Conservation (phyloP, 1,140 invertebrate species). For the Pseudomyrmex pallidus region DNA sequence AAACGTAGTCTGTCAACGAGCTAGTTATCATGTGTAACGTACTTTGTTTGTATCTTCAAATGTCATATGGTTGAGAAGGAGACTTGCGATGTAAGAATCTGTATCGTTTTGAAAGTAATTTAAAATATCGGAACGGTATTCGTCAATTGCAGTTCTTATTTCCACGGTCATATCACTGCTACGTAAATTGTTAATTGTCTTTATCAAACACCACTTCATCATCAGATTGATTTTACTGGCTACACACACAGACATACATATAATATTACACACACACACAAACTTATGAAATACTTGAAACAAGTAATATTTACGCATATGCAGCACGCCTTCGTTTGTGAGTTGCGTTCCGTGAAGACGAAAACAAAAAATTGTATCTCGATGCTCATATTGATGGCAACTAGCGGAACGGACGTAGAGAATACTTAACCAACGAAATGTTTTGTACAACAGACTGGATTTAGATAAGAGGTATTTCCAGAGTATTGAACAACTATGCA, state of each 20-base stretch:
- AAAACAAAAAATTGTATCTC: constrained; percentile 89
- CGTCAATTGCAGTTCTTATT: constrained; percentile 90
- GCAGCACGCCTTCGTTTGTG: too few relatives aligned
- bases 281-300: too few relatives aligned
- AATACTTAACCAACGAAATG: constrained; percentile 93
- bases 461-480: constrained; percentile 93
- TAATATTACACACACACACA: too few relatives aligned
- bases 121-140: constrained; percentile 90
- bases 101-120: constrained; percentile 91
- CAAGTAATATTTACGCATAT: too few relatives aligned
- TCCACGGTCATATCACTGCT: constrained; percentile 90
- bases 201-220: constrained; percentile 86
- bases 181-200: constrained; percentile 86
- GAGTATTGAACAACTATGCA: constrained; percentile 89
- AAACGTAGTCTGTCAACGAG: not conserved
- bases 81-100: constrained; percentile 90
- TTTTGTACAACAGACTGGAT: constrained; percentile 91
- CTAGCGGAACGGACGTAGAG: constrained; percentile 90
- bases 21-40: constrained; percentile 79
- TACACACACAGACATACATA: constrained; percentile 85
- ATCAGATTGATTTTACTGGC: constrained; percentile 88
- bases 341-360: constrained; percentile 82
- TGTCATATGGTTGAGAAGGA: constrained; percentile 92
- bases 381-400: constrained; percentile 84
- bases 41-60: constrained; percentile 92